Base-by-base conservation (phyloP, 2,113 vertebrate species). In the Chauna torquata region DNA sequence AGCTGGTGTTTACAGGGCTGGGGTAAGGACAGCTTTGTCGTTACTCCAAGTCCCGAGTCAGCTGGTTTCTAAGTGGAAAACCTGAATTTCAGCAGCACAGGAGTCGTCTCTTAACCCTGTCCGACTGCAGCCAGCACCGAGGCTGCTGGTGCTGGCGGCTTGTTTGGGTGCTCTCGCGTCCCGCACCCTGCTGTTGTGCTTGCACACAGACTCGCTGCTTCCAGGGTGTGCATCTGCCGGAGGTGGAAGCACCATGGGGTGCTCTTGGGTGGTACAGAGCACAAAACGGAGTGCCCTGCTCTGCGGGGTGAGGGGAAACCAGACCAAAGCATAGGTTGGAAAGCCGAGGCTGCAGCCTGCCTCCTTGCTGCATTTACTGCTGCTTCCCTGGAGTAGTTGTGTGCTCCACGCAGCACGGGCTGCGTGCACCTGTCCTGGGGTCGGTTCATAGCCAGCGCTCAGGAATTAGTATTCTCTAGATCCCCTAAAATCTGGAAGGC, bases 361-460 rank as follows among this genome's bases (percentile, higher is more conserved):
- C 11, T 22, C 55, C 45, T 75, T 1, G 0, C 34, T 88, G 42
- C 42, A 6, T 42, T 27, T 40, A 2, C 16, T 72, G 57, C 50
- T 69, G 2, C 49, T 28, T 71, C 47, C 55, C 11, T 0, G 0
- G 42, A n/a, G 42, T 32, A 49, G n/a, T 6, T 81, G 32, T 40
- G 34, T 52, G 12, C 3, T 1, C 23, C 58, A 5, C 12, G 70
- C 54, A 58, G 70, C 40, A 8, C 16, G 11, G 82, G 17, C 65
- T 17, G 0, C 3, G 17, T 23, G 19, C 17, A 16, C 12, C 25
- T 70, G 0, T 34, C 0, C 0, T 6, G 34, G 30, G 50, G 30
- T 25, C 42, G 22, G 42, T 20, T 62, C 82, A 17, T 57, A 55
- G 59, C 9, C 23, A 28, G 0, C 11, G 6, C 27, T 50, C 8